Conservation (phyloP, 1,140 invertebrate genomes). For the Aphis craccivora region DNA sequence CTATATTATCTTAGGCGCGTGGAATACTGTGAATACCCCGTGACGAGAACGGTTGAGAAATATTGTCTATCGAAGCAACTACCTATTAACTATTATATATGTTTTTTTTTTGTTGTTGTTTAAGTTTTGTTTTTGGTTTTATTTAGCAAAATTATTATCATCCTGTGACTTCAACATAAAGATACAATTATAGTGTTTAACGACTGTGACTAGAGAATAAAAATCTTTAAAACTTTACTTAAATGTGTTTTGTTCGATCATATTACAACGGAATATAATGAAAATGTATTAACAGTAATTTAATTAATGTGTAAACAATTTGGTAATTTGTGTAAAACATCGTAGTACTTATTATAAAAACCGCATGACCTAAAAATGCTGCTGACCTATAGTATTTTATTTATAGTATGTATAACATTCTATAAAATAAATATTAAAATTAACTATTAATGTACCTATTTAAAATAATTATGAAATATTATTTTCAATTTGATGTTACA, state of each 20-base stretch:
- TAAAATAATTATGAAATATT: neutral
- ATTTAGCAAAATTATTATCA: neutral
- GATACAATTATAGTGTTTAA: conserved; percentile 4
- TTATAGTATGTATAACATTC: neutral
- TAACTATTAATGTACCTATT: neutral
- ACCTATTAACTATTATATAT: conserved; percentile 25
- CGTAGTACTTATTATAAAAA: neutral
- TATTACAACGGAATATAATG: neutral
- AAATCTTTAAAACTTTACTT: neutral
- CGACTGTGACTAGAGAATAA: conserved; percentile 15
- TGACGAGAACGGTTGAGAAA: conserved; percentile 22
- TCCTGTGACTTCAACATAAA: neutral
- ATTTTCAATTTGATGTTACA: neutral
- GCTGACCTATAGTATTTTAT: neutral
- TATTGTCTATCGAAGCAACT: neutral
- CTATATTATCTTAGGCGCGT: neutral
- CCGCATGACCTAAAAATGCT: neutral
- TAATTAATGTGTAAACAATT: neutral
- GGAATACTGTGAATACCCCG: neutral
- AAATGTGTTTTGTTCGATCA: neutral
- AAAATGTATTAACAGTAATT: neutral
- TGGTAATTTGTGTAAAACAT: neutral
- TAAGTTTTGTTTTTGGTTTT: neutral
- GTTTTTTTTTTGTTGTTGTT: neutral
- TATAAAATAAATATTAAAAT: neutral